Conservation (phyloP, 1,140 invertebrate species). For the Saccostrea cuccullata region DNA sequence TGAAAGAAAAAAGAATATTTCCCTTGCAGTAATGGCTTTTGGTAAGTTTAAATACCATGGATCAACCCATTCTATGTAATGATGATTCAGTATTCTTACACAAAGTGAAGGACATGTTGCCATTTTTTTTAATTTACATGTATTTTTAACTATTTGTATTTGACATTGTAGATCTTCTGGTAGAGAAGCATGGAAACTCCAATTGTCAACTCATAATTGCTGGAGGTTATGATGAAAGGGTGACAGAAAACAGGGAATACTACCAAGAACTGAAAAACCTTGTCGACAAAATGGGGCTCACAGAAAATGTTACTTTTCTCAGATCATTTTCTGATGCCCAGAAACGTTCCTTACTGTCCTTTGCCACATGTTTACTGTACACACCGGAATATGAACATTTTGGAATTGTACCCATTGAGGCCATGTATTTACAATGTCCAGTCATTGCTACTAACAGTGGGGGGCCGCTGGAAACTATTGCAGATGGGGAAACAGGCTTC, state of each 20-base stretch:
- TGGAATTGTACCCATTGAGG: slow-evolving; percentile 99
- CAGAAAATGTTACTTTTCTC: slow-evolving; percentile 89
- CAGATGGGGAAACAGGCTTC: slow-evolving; percentile 93
- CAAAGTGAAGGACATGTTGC: neutral
- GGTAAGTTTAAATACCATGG: slow-evolving; percentile 77
- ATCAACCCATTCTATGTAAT: neutral
- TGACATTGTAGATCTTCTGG: slow-evolving; percentile 65
- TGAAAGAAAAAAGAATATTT: slow-evolving; percentile 97
- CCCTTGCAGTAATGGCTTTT: slow-evolving; percentile 90
- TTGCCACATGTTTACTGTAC: slow-evolving; percentile 91
- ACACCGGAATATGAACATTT: slow-evolving; percentile 99
- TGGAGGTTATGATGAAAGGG: slow-evolving; percentile 96
- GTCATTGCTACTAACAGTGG: slow-evolving; percentile 97
- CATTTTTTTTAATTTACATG: neutral
- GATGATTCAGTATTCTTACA: neutral
- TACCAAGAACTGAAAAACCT: slow-evolving; percentile 87
- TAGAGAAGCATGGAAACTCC: slow-evolving; percentile 78
- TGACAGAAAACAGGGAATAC: slow-evolving; percentile 93
- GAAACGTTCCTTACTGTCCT: slow-evolving; percentile 89
- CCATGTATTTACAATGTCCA: slow-evolving; percentile 95
- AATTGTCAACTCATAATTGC: slow-evolving; percentile 92
- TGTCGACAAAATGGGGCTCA: slow-evolving; percentile 84
- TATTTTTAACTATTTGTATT: neutral
- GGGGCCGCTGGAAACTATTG: slow-evolving; percentile 95
- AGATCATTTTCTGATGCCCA: slow-evolving; percentile 91